Evolutionary conservation across 2,797 vertebrate genomes (phyloP), one percentile per base, ranked within the genome.

Genomic region (Malurus splendens): DNA sequence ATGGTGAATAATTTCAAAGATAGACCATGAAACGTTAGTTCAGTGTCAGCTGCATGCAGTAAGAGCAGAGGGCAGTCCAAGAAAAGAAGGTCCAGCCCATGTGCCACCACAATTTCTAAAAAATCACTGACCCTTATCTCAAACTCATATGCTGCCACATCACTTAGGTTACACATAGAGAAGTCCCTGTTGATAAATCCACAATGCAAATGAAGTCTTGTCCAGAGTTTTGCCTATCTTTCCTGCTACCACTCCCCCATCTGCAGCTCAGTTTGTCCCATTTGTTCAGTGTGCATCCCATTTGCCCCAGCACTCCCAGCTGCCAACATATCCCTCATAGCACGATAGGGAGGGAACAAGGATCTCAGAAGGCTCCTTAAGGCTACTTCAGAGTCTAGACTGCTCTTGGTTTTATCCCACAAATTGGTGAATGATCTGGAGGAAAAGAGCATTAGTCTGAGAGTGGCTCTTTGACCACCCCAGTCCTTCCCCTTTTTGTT

Each of bases 1-100:
- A 75, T 3, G 10, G 73, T 72, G 84, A 92, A 41, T 78, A 85
- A 87, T 92, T 91, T 80, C 79, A 89, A 91, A 94, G 85, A 72
- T 17, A 87, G 82, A 81, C 38, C 36, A 71, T 33, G 64, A 88
- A 82, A 70, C 82, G 65, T 59, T 32, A 92, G 45, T 62, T 74
- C 75, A 42, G 36, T 14, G 18, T 64, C 65, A 84, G 68, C 68
- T 38, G 14, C 41, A 36, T 7, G 33, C 72, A 86, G 32, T 1
- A 65, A 70, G 62, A 88, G 51, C 36, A 72, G 51, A 65, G 44
- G 42, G 59, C 59, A 59, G 73, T 25, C 50, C 41, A 39, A 56
- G 42, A 82, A 78, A 56, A 57, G 23, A 51, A 87, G 24, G 30
- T 36, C 30, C 24, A 66, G 42, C 30, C 12, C 44, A 14, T 1